Conservation (phyloP, 2,113 vertebrate species). For the Atractosteus spatula region DNA sequence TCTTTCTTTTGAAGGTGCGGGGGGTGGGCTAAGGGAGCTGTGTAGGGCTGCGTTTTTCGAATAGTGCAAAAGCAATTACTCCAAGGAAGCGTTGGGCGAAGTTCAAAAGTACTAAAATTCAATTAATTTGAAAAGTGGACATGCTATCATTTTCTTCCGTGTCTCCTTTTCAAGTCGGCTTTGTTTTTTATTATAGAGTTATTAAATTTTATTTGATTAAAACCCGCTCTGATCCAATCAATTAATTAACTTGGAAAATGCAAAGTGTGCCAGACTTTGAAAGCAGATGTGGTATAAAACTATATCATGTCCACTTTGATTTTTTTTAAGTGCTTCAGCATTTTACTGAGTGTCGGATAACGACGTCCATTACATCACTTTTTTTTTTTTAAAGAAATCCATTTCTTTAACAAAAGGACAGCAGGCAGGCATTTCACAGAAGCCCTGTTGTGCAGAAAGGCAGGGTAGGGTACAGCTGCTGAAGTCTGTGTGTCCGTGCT, state of each 20-base stretch:
- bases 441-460: too few species aligned
- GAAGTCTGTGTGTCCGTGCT: too few species aligned
- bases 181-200: conserved; percentile 74
- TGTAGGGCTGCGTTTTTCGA: conserved; percentile 60
- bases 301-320: too few species aligned
- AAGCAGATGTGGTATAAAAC: too few species aligned
- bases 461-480: too few species aligned
- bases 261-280: too few species aligned
- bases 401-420: too few species aligned
- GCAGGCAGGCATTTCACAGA: too few species aligned
- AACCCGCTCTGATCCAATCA: conserved; percentile 75
- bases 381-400: too few species aligned
- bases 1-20: conserved; percentile 20
- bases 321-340: too few species aligned
- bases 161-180: conserved; percentile 66
- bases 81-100: conserved; percentile 59
- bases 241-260: conserved; percentile 50
- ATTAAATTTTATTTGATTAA: conserved; percentile 81
- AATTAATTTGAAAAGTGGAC: conserved; percentile 79
- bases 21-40: conserved; percentile 37
- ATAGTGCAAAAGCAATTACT: conserved; percentile 65
- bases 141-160: conserved; percentile 67
- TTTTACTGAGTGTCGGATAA: too few species aligned
- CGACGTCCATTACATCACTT: too few species aligned
- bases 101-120: conserved; percentile 78